Percentiles rank a stretch among this genome's conserved stretches.
These are phyloP conservation scores for Heterodera filipjevi DNA, from an alignment of 2,888 invertebrate genomes.

Conservation along the genomic window DNA sequence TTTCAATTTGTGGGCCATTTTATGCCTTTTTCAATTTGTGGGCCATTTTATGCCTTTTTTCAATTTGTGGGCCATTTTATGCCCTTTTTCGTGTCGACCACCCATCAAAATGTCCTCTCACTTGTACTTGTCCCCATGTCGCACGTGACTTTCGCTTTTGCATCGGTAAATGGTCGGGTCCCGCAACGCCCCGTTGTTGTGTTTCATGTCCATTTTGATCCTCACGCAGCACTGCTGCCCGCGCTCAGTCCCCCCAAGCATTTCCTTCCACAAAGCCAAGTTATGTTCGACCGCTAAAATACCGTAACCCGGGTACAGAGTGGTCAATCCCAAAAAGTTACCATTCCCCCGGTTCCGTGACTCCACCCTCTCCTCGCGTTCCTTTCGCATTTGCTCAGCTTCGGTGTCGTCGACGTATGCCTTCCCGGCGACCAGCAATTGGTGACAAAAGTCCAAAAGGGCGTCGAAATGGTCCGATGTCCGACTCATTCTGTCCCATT, in stretches of 20 bases:
- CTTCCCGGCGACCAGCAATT: slow-evolving; percentile 81
- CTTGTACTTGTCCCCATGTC: slow-evolving; percentile 93
- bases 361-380: slow-evolving; percentile 84
- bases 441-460: slow-evolving; percentile 84
- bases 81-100: too few species aligned
- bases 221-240: slow-evolving; percentile 91
- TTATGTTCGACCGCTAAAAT: slow-evolving; percentile 82
- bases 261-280: slow-evolving; percentile 87
- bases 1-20: too few species aligned
- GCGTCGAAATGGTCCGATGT: slow-evolving; percentile 95
- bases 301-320: not conserved
- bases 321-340: slow-evolving; percentile 26
- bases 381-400: slow-evolving; percentile 88
- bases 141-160: slow-evolving; percentile 90
- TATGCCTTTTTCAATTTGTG: too few species aligned
- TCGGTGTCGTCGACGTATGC: slow-evolving; percentile 97
- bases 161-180: slow-evolving; percentile 98
- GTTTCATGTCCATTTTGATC: slow-evolving; percentile 95
- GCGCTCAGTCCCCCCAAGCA: slow-evolving; percentile 79
- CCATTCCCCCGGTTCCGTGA: slow-evolving; percentile 69
- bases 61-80: too few species aligned
- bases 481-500: slow-evolving; percentile 88
- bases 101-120: slow-evolving; percentile 67
- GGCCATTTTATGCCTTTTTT: too few species aligned
- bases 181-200: slow-evolving; percentile 90